Percentiles rank a stretch among this genome's conserved stretches.
Conservation (phyloP, 1,140 invertebrate species). For the Ceratina calcarata region DNA sequence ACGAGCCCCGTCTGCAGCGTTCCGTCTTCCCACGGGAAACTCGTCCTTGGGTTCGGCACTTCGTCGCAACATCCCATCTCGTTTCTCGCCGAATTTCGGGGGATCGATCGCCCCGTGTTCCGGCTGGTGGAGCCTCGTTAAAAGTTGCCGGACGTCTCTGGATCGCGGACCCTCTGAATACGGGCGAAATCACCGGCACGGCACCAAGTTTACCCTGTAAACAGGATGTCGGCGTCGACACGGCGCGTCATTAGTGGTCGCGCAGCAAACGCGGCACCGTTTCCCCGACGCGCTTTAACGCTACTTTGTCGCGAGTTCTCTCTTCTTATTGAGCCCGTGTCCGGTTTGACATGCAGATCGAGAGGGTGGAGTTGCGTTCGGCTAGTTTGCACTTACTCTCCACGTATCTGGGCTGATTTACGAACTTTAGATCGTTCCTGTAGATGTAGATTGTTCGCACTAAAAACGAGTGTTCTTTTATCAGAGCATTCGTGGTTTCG, state of each 20-base stretch:
- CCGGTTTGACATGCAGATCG: constrained; percentile 50
- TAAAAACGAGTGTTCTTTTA: too few species aligned
- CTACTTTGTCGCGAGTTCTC: constrained; percentile 33
- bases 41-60: too few species aligned
- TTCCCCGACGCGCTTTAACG: neutral
- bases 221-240: constrained; percentile 73
- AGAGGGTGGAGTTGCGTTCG: constrained; percentile 6
- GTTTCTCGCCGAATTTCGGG: neutral
- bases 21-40: neutral
- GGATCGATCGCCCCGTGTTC: constrained; percentile 14
- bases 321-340: constrained; percentile 28
- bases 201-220: constrained; percentile 74
- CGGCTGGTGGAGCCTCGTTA: constrained; percentile 6
- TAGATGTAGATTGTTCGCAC: too few species aligned
- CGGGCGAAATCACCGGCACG: constrained; percentile 8
- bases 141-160: constrained; percentile 25
- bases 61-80: neutral
- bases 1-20: constrained; percentile 23
- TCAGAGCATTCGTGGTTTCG: too few species aligned
- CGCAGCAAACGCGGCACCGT: constrained; percentile 64
- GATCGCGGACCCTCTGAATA: neutral
- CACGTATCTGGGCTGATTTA: too few species aligned
- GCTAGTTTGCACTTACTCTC: neutral
- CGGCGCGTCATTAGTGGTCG: constrained; percentile 75
- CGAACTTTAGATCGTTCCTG: too few species aligned